Conservation (phyloP, 2,797 vertebrate species). For the Gambelia wislizenii region DNA sequence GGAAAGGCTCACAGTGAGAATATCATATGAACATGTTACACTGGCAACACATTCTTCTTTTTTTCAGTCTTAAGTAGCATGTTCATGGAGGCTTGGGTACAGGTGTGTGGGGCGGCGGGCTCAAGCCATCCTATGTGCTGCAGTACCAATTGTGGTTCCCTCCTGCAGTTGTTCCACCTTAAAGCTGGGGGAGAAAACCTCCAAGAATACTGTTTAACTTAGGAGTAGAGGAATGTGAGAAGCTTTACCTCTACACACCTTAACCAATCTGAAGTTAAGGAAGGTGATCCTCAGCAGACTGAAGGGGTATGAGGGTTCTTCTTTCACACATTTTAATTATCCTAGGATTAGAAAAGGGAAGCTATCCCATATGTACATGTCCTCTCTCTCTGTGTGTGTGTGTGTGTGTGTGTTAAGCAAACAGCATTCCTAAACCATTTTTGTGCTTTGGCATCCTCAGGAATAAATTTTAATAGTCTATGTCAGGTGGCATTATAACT, state of each 20-base stretch:
- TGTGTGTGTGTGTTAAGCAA: background rate
- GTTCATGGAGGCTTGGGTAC: background rate
- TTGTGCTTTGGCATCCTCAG: background rate
- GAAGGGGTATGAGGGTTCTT: too few relatives aligned
- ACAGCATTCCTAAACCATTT: background rate
- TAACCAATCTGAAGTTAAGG: background rate
- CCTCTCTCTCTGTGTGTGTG: background rate
- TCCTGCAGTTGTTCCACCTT: background rate
- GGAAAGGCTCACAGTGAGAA: background rate
- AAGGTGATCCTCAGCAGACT: background rate
- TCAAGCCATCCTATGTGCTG: background rate
- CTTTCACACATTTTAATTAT: background rate
- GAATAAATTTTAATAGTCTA: background rate
- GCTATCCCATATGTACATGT: background rate
- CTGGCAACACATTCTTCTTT: background rate
- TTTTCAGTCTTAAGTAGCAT: background rate
- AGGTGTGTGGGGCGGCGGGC: too few relatives aligned
- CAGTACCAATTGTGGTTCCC: background rate
- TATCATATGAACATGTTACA: background rate
- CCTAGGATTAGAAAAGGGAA: background rate
- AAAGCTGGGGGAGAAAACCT: background rate
- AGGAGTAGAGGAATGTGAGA: background rate
- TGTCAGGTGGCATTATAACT: background rate
- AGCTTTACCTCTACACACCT: background rate
- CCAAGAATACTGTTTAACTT: background rate